Base-by-base conservation (phyloP, 2,797 vertebrate species). In the Merluccius polli region DNA sequence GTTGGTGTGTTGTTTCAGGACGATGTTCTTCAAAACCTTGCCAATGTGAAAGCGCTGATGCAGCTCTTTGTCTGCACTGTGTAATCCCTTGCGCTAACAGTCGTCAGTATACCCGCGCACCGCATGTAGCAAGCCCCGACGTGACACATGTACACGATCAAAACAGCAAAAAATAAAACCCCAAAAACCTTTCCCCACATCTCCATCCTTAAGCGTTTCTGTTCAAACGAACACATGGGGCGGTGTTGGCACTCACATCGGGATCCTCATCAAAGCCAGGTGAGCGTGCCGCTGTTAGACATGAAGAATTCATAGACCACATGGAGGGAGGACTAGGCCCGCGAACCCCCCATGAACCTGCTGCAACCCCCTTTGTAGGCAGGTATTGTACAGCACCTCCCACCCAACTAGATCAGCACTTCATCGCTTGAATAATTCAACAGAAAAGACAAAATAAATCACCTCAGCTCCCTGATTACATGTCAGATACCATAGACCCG, bases 391-490 rank as follows among this genome's bases (percentile, higher is more conserved):
- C 52, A 72, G 81, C 80, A 83, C 79, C 82, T 87, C 80, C 80
- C 82, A 77, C 84, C 86, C 84, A 89, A 86, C 87, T 87, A 92
- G 90, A 92, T 90, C 89, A 90, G 85, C 83, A 82, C 86, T 89
- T 89, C 78, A 79, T 70, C 63, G 70, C 77, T 86, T 94, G 86
- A 93, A 94, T 93, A 89, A 91, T 93, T 93, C 85, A 92, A 82
- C 70, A 81, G 80, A 65, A 27, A 27, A 31, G 13, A 69, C 27
- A 16, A 69, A 31, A 69, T 30, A 79, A 83, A 87, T 86, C 83
- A 83, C 30, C 30, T 21, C 79, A 38, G 48, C 84, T 79, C 86
- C 86, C 87, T 86, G 86, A 86, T 83, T 85, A 74, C 79, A 77
- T 27, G 83, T 80, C 82, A 85, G 83, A 88, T 85, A 80, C 75